Base-by-base conservation (phyloP, 2,888 invertebrate genomes). In the Bombylius major region DNA sequence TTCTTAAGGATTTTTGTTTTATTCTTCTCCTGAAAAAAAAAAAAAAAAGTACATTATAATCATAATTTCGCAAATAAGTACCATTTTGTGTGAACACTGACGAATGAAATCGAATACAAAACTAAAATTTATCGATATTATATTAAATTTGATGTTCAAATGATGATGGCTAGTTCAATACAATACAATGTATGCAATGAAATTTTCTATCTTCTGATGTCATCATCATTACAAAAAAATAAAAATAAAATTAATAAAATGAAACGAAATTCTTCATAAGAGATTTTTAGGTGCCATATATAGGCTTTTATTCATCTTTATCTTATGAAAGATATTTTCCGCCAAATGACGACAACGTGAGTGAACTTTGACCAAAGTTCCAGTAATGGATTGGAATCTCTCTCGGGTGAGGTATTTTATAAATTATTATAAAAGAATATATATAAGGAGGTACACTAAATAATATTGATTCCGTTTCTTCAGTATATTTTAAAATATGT, bases 361-460 rank as follows among this genome's bases (percentile, higher is more conserved):
- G 44, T 54, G 49, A 54, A 50, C 54, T 54, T 46, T 54, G 49
- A 50, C 54, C 54, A n/a, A 11, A n/a, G 42, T 11, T 31, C 23
- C 47, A 50, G 45, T 14, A 42, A 14, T 47, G 53, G 31, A 42
- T 42, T n/a, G n/a, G 48, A 11, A 47, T 47, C 14, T 32, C 14
- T 32, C 23, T 23, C 12, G 5, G 39, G 39, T 42, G 39, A 42
- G 39, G 11, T 42, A 42, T 42, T 23, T 23, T 23, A 23, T 23
- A 23, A 23, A 23, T 23, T 23, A 23, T 23, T 23, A 23, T 23
- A 23, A 23, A 23, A 23, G 1, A 23, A 23, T 23, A 23, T 23
- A n/a, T n/a, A n/a, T n/a, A n/a, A n/a, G n/a, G n/a, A 23, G 23
- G 23, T 23, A 23, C 23, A 23, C 23, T 23, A 23, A n/a, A n/a